Evolutionary conservation across 2,797 vertebrate species (phyloP).

Genomic region (Apodemus agrarius): DNA sequence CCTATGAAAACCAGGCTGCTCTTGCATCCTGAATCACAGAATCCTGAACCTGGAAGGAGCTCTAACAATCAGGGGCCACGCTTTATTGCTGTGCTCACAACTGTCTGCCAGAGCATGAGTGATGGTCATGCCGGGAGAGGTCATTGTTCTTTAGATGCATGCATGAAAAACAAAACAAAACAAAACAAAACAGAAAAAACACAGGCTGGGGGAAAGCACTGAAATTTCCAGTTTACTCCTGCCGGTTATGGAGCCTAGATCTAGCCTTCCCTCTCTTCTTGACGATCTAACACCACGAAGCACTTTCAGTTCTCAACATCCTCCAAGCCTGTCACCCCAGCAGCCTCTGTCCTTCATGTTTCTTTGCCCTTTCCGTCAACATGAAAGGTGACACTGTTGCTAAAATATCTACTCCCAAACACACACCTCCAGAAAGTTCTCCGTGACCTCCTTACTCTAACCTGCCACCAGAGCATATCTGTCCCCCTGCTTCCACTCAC

Average conservation of each 20-base stretch:
- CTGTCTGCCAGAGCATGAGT: neutral
- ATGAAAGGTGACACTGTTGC: neutral
- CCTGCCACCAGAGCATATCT: neutral
- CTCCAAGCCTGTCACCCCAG: neutral
- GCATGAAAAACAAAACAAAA: neutral
- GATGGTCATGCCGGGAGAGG: neutral
- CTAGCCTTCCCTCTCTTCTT: neutral
- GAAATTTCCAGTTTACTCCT: neutral
- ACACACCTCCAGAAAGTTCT: neutral
- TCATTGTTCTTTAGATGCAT: conserved; percentile 26
- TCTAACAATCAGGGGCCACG: neutral
- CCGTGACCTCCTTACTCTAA: neutral
- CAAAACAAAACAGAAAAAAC: too few relatives aligned
- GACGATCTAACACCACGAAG: neutral
- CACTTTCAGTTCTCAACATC: too few relatives aligned
- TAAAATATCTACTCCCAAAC: neutral
- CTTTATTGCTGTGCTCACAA: neutral
- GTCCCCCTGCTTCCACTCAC: neutral
- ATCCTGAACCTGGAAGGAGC: neutral
- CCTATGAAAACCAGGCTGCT: neutral
- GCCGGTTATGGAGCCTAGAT: neutral
- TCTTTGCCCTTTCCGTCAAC: neutral
- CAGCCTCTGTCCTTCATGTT: neutral
- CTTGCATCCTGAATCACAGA: conserved; percentile 23
- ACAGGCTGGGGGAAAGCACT: neutral